Conservation (phyloP, 2,113 vertebrate species). For the Ovibos moschatus region DNA sequence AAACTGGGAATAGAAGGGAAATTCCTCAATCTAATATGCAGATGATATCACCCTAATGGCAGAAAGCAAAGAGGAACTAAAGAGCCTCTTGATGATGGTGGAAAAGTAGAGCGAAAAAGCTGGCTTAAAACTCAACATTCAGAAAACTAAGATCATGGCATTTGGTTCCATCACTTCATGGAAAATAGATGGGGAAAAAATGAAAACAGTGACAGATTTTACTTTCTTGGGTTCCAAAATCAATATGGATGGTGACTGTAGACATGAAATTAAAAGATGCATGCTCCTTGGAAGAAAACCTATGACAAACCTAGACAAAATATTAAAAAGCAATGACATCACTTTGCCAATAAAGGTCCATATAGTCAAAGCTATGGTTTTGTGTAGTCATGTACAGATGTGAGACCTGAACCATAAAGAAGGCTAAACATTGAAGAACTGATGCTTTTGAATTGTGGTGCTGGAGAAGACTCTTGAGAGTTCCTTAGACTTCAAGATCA, state of each 20-base stretch:
- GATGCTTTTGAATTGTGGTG: background rate
- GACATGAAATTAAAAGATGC: background rate
- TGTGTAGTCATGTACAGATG: background rate
- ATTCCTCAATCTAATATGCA: background rate
- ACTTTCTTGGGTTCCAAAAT: background rate
- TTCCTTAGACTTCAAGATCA: background rate
- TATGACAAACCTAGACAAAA: background rate
- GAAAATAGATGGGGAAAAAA: background rate
- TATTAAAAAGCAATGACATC: background rate
- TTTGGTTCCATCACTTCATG: background rate
- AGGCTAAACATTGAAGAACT: background rate
- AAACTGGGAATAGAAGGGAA: background rate
- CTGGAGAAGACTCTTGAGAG: background rate
- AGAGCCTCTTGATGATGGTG: background rate
- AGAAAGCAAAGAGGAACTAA: background rate
- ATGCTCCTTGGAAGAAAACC: background rate
- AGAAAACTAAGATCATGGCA: background rate
- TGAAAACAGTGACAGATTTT: background rate
- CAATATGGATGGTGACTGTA: background rate
- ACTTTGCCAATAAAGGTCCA: background rate
- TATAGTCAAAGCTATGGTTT: background rate
- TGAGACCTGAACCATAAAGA: background rate
- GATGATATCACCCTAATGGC: background rate
- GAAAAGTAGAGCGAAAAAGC: background rate
- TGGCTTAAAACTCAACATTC: background rate